Evolutionary conservation across 1,140 invertebrate genomes (phyloP).

Genomic region (Cydia splendana): DNA sequence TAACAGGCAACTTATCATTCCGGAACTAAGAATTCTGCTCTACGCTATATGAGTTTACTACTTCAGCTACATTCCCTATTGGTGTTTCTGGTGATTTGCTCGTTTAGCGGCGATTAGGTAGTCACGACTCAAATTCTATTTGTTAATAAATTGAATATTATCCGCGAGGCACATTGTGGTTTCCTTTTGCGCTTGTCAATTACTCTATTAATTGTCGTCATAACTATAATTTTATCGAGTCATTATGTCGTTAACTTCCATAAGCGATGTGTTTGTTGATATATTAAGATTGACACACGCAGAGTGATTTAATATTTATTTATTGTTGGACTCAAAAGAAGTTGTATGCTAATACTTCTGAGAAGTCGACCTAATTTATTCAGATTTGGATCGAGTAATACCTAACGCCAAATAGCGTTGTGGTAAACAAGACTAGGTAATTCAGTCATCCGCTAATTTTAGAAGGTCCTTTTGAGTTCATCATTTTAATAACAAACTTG

Average conservation of each 20-base stretch:
- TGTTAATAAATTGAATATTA: background rate
- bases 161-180: background rate
- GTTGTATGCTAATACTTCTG: constrained; percentile 18
- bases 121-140: background rate
- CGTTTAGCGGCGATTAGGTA: background rate
- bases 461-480: constrained; percentile 3
- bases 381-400: background rate
- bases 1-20: constrained; percentile 7
- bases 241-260: constrained; percentile 23
- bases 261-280: constrained; percentile 2
- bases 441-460: constrained; percentile 20
- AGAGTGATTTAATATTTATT: constrained; percentile 16
- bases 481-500: background rate
- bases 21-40: background rate
- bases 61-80: background rate
- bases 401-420: constrained; percentile 1
- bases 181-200: constrained; percentile 10
- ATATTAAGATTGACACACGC: constrained; percentile 6
- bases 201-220: constrained; percentile 13
- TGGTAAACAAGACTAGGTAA: constrained; percentile 16
- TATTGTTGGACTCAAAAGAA: background rate
- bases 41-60: background rate
- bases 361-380: constrained; percentile 31
- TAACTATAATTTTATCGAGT: constrained; percentile 16
- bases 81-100: background rate